Base-by-base conservation (phyloP, 2,113 vertebrate species). In the Sylvicapra grimmia region DNA sequence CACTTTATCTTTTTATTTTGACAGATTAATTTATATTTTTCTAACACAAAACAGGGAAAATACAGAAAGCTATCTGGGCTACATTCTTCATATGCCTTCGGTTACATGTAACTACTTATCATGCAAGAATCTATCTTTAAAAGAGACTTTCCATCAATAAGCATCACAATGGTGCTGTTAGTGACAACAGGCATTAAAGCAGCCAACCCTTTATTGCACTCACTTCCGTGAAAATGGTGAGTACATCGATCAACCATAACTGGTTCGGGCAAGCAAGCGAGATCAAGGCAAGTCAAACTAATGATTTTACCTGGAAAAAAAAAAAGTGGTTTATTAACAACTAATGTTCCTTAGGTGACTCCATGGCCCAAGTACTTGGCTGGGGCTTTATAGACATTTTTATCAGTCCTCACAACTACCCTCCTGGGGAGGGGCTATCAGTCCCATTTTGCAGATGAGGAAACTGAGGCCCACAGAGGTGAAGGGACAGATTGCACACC, bases 1-100 rank as follows among this genome's bases (percentile, higher is more conserved):
- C 63, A 47, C 84, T 92, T 97, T 96, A 95, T 90, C 83, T 40
- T 97, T 96, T 47, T 87, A 54, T 98, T 59, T 97, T 95, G 97
- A 97, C 92, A 98, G 96, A 90, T 97, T 86, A 96, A 97, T 95
- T 82, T 77, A 44, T 93, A 75, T 97, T 96, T 98, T 97, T 91
- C 87, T 90, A 96, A 98, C 97, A 86, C 36, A 85, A 89, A 98
- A 93, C 56, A 90, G 87, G 93, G 86, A 80, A 97, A 96, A 75
- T 58, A 61, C 87, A 96, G 63, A 83, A 93, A 82, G 13, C 3
- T 2, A 86, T 49, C 65, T 19, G 31, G 51, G 63, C 63, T 90
- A 72, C 84, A 87, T 63, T 96, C 75, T 90, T 79, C 72, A 21
- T 19, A 3, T 65, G 65, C 3, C 1, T 68, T 93, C 44, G 12